Evolutionary conservation across 2,888 invertebrate species (phyloP), one percentile per base, ranked within the genome.

Genomic region (Stenodema calcarata): DNA sequence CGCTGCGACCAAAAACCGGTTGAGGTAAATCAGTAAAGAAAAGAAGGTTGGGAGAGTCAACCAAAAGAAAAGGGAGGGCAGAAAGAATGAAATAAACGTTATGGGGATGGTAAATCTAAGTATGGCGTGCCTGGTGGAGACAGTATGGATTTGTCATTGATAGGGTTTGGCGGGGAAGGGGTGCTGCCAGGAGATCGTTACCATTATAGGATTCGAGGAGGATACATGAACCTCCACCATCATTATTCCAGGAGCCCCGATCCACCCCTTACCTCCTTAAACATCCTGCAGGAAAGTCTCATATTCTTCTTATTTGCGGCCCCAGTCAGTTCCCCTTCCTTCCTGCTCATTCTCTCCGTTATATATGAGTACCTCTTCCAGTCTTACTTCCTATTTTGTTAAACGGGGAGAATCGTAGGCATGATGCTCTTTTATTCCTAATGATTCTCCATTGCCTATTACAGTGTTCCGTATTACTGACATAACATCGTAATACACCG

Each of bases 121-220:
- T 41, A 78, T 41, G 78, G 27, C 78, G 78, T 44, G 78, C 78
- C 78, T 78, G 78, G 27, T 44, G 42, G 78, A 78, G 78, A 78
- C 78, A 78, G 82, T 82, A 82, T 82, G 82, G 82, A 82, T 82
- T 82, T 82, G 82, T 82, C 69, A 69, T 82, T 82, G 82, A 82
- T 82, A 82, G 41, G 69, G 69, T 12, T 28, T 27, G 7, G 62
- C 4, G 23, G 23, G 23, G 27, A 78, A 44, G 44, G 78, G 27
- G 18, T 7, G 75, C 14, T 42, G 42, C 18, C 30, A 18, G 82
- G 7, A 42, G 81, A 69, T 82, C 82, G 82, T 82, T 82, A 82
- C 82, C 82, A 69, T 82, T 82, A 82, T 82, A 27, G 82, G 82
- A 69, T 69, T 78, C 78, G 44, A 78, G 23, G 44, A 78, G 44